Conservation (phyloP, 2,888 invertebrate species). For the Cheilosia urbana region DNA sequence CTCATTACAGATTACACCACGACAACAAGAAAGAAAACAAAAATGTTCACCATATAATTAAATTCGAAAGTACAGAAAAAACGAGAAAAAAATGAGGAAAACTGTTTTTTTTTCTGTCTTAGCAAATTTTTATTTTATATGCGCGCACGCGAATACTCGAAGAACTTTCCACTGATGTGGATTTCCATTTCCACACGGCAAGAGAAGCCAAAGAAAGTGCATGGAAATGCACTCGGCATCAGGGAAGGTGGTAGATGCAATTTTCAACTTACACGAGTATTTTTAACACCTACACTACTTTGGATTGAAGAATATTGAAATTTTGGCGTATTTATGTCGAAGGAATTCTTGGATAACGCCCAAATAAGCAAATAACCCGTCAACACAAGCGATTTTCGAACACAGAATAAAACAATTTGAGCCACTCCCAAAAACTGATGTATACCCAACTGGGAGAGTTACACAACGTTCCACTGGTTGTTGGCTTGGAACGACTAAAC, state of each 20-base stretch:
- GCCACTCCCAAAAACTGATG: constrained; percentile 71
- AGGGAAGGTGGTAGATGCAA: constrained; percentile 41
- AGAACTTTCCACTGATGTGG: constrained; percentile 59
- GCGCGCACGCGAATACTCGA: constrained; percentile 58
- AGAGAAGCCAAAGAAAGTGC: constrained; percentile 74
- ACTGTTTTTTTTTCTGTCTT: constrained; percentile 33
- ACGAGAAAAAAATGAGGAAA: not conserved
- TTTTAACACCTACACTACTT: constrained; percentile 8
- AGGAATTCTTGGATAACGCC: constrained; percentile 56
- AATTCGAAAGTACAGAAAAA: constrained; percentile 27
- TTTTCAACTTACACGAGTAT: constrained; percentile 38
- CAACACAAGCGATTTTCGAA: constrained; percentile 51
- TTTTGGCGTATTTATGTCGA: not conserved
- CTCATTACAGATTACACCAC: constrained; percentile 11
- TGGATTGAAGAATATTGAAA: not conserved
- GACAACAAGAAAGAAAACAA: constrained; percentile 32
- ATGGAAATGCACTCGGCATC: constrained; percentile 48
- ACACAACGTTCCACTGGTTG: constrained; percentile 64
- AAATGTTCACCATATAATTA: constrained; percentile 13
- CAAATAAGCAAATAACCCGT: constrained; percentile 40
- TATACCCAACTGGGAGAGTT: constrained; percentile 22
- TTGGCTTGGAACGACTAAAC: constrained; percentile 60
- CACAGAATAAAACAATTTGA: constrained; percentile 30
- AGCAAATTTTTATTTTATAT: constrained; percentile 59
- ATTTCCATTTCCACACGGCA: constrained; percentile 18